phyloP scores from a whole-genome alignment of 2,797 vertebrate genomes.

The Enteromius fasciolatus region DNA sequence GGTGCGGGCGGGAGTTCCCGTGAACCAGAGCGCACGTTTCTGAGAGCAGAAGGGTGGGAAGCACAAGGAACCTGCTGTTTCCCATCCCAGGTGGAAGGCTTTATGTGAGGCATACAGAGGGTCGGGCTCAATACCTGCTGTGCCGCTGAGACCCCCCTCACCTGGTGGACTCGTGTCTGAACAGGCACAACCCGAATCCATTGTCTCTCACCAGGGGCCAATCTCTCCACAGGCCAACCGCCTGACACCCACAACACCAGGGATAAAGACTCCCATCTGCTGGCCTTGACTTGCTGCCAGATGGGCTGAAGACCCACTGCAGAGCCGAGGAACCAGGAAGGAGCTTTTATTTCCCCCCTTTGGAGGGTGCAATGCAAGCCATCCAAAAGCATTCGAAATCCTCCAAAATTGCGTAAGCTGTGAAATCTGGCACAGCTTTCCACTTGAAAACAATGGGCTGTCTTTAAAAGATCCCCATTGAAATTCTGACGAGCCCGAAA shows the following conservation, averaged over 20 bases:
- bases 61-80: slow-evolving; percentile 47
- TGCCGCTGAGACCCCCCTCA: slow-evolving; percentile 76
- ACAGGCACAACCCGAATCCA: slow-evolving; percentile 71
- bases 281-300: slow-evolving; percentile 72
- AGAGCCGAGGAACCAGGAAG: slow-evolving; percentile 36
- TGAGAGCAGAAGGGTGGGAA: slow-evolving; percentile 50
- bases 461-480: slow-evolving; percentile 9
- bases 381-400: slow-evolving; percentile 7
- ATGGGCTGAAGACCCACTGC: slow-evolving; percentile 58
- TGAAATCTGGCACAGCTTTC: neutral
- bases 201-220: slow-evolving; percentile 58
- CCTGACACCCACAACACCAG: slow-evolving; percentile 58
- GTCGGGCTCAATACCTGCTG: slow-evolving; percentile 59
- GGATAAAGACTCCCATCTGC: slow-evolving; percentile 74
- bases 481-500: slow-evolving; percentile 4
- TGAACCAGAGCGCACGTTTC: neutral
- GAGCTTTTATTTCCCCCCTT: neutral
- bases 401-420: slow-evolving; percentile 25
- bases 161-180: slow-evolving; percentile 78
- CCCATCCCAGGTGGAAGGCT: slow-evolving; percentile 50
- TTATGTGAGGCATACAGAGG: slow-evolving; percentile 40
- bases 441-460: slow-evolving; percentile 21
- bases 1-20: neutral
- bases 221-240: slow-evolving; percentile 56
- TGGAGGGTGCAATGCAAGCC: neutral